A percentile compares a stretch with the other conserved stretches of the same genome.
phyloP scores from a whole-genome alignment of 2,113 vertebrate species.

The rabbit (Oryctolagus cuniculus) region DNA sequence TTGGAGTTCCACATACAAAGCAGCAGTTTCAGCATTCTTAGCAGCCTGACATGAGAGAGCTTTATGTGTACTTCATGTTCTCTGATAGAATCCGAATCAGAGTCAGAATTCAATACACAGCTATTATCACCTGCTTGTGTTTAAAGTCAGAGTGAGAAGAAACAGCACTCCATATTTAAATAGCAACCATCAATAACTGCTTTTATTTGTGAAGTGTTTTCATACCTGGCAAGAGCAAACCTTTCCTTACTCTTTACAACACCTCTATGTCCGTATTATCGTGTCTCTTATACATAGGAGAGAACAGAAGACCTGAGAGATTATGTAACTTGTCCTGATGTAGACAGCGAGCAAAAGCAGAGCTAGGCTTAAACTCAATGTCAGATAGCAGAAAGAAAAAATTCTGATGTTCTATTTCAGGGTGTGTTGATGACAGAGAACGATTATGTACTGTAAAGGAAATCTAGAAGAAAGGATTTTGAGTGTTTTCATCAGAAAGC shows the following conservation, averaged over 20 bases:
- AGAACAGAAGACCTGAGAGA: not conserved
- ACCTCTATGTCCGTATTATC: not conserved
- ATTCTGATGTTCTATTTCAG: too few relatives aligned
- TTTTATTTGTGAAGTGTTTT: not conserved
- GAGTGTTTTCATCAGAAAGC: too few relatives aligned
- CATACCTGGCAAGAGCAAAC: not conserved
- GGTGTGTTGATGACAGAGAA: too few relatives aligned
- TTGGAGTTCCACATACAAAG: constrained; percentile 18
- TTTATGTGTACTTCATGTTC: not conserved
- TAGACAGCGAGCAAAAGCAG: not conserved
- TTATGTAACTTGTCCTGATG: not conserved
- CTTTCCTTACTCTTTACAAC: not conserved
- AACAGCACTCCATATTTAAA: not conserved
- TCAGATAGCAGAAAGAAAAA: not conserved
- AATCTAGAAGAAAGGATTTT: too few relatives aligned
- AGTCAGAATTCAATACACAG: constrained; percentile 50
- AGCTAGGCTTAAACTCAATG: not conserved
- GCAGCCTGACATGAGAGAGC: constrained; percentile 37
- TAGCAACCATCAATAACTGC: not conserved
- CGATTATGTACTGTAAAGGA: too few relatives aligned
- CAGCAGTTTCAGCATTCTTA: not conserved
- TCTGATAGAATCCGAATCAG: constrained; percentile 11
- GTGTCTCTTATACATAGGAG: not conserved
- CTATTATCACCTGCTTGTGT: not conserved
- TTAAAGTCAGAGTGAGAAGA: not conserved